Conservation (phyloP, 2,888 invertebrate genomes). For the Lymantria monacha region DNA sequence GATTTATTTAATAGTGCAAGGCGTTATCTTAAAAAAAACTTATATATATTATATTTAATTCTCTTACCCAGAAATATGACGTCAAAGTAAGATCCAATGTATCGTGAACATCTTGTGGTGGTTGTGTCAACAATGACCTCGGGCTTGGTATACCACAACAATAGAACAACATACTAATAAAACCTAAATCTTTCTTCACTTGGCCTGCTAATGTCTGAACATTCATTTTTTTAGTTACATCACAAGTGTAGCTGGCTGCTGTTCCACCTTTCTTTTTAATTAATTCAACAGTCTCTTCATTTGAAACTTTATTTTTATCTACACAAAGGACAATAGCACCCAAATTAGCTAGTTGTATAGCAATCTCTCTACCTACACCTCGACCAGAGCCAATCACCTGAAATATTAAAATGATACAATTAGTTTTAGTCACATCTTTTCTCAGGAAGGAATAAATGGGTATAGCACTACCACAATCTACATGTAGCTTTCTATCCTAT, state of each 20-base stretch:
- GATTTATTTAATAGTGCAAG: no score
- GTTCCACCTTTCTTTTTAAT: conserved; percentile 72
- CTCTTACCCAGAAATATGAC: conserved; percentile 84
- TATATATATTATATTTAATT: no score
- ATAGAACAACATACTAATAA: conserved; percentile 84
- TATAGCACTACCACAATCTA: no score
- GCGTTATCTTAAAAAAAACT: no score
- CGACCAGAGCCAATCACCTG: conserved; percentile 87
- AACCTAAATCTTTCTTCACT: conserved; percentile 78
- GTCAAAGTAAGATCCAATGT: conserved; percentile 83
- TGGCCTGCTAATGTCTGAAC: conserved; percentile 65
- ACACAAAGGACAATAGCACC: conserved; percentile 85
- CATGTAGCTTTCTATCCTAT: no score
- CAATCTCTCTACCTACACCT: conserved; percentile 85
- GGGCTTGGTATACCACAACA: conserved; percentile 85
- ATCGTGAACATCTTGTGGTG: conserved; percentile 76
- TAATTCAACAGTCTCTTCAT: conserved; percentile 70
- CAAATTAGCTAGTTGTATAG: conserved; percentile 80
- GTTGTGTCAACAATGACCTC: conserved; percentile 72
- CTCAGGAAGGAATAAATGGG: background rate
- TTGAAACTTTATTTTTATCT: conserved; percentile 82
- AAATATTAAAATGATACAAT: background rate
- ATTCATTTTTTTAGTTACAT: conserved; percentile 80
- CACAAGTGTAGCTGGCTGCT: conserved; percentile 78
- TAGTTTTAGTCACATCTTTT: background rate